Percentiles rank a stretch among this genome's conserved stretches.
Evolutionary conservation across 2,797 vertebrate genomes (phyloP).

Genomic region (Gambelia wislizenii): DNA sequence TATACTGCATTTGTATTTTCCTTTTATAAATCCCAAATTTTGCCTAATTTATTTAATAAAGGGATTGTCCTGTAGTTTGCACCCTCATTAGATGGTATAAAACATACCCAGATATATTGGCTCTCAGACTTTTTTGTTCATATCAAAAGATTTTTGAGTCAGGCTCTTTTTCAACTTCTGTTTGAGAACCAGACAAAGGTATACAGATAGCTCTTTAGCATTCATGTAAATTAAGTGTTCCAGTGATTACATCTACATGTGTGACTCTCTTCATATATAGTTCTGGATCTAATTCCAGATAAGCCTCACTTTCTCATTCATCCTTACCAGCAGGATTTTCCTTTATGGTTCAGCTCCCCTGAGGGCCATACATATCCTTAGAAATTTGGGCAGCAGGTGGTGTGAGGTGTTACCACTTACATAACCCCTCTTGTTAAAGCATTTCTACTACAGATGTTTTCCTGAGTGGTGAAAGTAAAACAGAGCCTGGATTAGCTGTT

Average conservation of each 20-base stretch:
- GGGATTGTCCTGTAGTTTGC: no score
- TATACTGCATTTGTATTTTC: no score
- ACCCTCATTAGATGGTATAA: no score
- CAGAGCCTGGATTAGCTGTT: conserved; percentile 53
- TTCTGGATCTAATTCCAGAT: conserved; percentile 46
- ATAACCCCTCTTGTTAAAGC: background rate
- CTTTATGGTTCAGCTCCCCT: conserved; percentile 55
- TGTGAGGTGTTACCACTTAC: conserved; percentile 56
- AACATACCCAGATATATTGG: no score
- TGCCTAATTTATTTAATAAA: no score
- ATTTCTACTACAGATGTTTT: conserved; percentile 32
- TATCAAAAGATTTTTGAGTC: no score
- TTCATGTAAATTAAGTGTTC: conserved; percentile 54
- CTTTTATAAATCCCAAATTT: no score
- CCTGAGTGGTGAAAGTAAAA: conserved; percentile 58
- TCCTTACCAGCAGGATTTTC: conserved; percentile 66
- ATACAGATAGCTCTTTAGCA: conserved; percentile 58
- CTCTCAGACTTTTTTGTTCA: no score
- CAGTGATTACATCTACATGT: conserved; percentile 45
- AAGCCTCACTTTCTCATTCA: conserved; percentile 50
- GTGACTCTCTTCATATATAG: conserved; percentile 41
- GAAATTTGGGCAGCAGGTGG: conserved; percentile 59
- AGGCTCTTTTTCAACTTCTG: no score
- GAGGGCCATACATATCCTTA: conserved; percentile 45
- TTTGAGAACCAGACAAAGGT: no score